Conservation (phyloP, 1,140 invertebrate genomes). For the Neelides sp. region DNA sequence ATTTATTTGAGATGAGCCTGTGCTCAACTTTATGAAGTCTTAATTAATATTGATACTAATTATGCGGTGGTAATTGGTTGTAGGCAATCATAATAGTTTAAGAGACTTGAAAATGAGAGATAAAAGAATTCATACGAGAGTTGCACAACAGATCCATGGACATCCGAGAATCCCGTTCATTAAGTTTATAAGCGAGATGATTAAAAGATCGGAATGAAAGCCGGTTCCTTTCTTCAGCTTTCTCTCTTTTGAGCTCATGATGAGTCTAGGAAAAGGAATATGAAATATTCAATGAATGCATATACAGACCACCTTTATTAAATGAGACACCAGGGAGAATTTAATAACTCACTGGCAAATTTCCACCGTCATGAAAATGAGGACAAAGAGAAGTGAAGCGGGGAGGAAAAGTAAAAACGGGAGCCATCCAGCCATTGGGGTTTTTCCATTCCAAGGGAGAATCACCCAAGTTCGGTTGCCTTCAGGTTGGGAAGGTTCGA, state of each 20-base stretch:
- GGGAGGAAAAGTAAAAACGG: conserved; percentile 32
- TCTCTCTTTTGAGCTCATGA: conserved; percentile 27
- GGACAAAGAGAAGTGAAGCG: conserved; percentile 35
- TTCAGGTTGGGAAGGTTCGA: conserved; percentile 33
- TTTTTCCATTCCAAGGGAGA: too few relatives aligned
- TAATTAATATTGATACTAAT: neutral
- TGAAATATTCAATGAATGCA: neutral
- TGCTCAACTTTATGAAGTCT: neutral
- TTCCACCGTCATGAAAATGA: conserved; percentile 32
- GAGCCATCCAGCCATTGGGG: conserved; percentile 30
- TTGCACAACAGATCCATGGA: conserved; percentile 42
- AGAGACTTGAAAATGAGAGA: neutral
- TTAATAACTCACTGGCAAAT: conserved; percentile 21
- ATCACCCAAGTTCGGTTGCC: conserved; percentile 35
- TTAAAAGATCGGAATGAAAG: conserved; percentile 39
- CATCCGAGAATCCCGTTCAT: conserved; percentile 38
- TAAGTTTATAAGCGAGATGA: conserved; percentile 36
- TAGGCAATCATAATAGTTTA: too few relatives aligned
- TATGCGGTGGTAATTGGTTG: too few relatives aligned
- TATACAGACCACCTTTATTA: neutral
- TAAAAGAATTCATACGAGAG: conserved; percentile 33
- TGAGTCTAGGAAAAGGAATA: conserved; percentile 12
- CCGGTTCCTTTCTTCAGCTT: conserved; percentile 37
- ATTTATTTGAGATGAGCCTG: neutral
- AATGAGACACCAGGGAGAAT: neutral